These are phyloP conservation scores for Zaprionus gabonicus DNA, from an alignment of 1,140 invertebrate species.

Conservation along the genomic window DNA sequence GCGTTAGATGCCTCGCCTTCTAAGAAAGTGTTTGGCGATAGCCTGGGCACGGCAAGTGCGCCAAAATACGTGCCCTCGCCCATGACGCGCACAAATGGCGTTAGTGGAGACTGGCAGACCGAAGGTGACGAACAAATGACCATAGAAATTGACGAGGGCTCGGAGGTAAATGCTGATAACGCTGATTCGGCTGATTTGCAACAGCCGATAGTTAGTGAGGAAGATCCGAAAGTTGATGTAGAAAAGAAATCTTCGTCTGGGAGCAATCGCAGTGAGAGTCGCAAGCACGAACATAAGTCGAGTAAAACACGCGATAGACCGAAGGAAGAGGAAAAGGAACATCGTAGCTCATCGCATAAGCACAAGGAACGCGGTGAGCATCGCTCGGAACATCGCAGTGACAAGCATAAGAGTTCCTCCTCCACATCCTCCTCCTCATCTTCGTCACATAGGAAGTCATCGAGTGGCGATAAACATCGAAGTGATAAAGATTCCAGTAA, in stretches of 20 bases:
- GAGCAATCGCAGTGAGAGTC: conserved; percentile 24
- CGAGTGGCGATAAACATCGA: conserved; percentile 56
- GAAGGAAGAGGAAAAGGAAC: conserved; percentile 31
- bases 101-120: conserved; percentile 20
- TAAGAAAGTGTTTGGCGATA: conserved; percentile 42
- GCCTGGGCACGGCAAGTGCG: conserved; percentile 33
- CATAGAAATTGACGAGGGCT: conserved; percentile 27
- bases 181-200: conserved; percentile 49
- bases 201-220: background rate
- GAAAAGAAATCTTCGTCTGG: conserved; percentile 32
- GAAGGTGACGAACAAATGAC: conserved; percentile 38
- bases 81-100: conserved; percentile 31
- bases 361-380: conserved; percentile 55
- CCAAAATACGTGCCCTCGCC: conserved; percentile 85
- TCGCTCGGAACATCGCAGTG: conserved; percentile 44
- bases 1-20: conserved; percentile 73
- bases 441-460: conserved; percentile 60
- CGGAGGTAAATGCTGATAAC: background rate
- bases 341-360: conserved; percentile 49
- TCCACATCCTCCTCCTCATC: conserved; percentile 49
- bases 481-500: conserved; percentile 50
- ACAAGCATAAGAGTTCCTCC: conserved; percentile 60
- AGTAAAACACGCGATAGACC: conserved; percentile 49
- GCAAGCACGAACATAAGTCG: conserved; percentile 48
- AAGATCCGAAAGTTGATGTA: no score